Percentiles rank a stretch among this genome's conserved stretches.
Conservation (phyloP, 2,113 vertebrate genomes). For the Peromyscus maniculatus region DNA sequence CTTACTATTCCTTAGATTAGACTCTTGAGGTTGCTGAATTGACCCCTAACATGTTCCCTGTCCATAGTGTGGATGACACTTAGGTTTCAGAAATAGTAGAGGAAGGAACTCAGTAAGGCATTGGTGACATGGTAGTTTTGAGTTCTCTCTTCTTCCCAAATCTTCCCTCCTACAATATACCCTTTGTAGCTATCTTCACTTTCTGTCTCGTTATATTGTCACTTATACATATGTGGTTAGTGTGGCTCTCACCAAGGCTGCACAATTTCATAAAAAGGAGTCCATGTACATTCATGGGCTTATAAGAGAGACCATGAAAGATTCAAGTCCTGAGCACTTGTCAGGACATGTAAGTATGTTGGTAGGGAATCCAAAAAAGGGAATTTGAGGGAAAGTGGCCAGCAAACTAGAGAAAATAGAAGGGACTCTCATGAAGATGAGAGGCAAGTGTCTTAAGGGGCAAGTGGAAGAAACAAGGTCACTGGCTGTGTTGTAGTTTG, state of each 20-base stretch:
- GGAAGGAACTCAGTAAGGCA: not conserved
- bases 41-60: not conserved
- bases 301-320: not conserved
- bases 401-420: not conserved
- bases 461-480: not conserved
- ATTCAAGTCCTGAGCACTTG: not conserved
- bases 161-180: not conserved
- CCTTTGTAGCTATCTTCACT: too few relatives aligned
- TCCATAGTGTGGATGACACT: not conserved
- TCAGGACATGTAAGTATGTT: not conserved
- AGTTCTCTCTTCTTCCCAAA: not conserved
- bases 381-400: not conserved
- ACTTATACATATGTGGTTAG: not conserved
- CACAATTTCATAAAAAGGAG: not conserved
- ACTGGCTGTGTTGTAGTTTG: not conserved
- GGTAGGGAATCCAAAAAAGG: not conserved
- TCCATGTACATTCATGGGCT: not conserved
- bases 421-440: not conserved
- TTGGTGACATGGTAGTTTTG: not conserved
- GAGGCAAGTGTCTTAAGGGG: not conserved
- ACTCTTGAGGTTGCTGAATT: not conserved
- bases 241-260: not conserved
- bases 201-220: not conserved
- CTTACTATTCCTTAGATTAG: not conserved
- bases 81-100: not conserved